These are phyloP conservation scores for Luperina testacea DNA, from an alignment of 2,888 invertebrate genomes.

Conservation along the genomic window DNA sequence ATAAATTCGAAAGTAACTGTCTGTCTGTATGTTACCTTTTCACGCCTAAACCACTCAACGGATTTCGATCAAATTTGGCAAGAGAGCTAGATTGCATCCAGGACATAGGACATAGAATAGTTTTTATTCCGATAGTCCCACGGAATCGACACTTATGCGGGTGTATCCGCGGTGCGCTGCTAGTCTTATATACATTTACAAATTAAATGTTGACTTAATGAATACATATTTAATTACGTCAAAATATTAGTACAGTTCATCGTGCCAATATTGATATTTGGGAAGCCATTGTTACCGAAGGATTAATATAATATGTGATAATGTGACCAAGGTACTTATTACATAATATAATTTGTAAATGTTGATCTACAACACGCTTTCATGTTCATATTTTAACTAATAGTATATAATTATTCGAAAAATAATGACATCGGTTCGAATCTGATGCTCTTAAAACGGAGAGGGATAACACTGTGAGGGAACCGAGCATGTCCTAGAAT, in stretches of 20 bases:
- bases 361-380: neutral
- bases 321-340: neutral
- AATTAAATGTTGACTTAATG: neutral
- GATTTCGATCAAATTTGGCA: no score
- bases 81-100: no score
- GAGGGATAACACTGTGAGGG: no score
- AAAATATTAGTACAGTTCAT: neutral
- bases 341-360: conserved; percentile 1
- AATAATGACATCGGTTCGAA: neutral
- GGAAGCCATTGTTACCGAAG: conserved; percentile 1
- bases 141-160: no score
- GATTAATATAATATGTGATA: conserved; percentile 7
- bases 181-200: neutral
- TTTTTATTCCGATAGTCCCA: no score
- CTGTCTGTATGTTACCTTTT: no score
- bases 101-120: no score
- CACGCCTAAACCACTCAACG: no score
- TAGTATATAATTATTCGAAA: neutral
- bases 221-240: neutral
- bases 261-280: conserved; percentile 21
- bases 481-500: no score
- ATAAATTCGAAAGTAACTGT: no score
- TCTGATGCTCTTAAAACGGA: no score
- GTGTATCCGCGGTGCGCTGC: no score
- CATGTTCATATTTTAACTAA: neutral